Conservation (phyloP, 2,888 invertebrate species). For the Catocala fraxini region DNA sequence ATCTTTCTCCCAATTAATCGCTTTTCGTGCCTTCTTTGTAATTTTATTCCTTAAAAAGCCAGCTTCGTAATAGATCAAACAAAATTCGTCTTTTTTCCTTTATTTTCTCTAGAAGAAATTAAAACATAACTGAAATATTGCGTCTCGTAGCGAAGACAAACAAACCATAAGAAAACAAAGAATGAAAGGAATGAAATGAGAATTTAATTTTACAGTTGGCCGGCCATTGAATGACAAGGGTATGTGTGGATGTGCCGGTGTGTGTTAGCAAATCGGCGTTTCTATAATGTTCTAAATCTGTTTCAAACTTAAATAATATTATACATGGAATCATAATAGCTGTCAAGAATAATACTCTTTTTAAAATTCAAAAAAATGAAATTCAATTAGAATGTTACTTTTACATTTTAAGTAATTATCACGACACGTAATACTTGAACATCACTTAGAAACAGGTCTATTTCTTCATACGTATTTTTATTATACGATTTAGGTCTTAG, state of each 20-base stretch:
- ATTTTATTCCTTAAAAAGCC: background rate
- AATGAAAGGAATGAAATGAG: conserved; percentile 60
- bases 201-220: conserved; percentile 74
- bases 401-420: no score
- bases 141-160: conserved; percentile 27
- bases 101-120: conserved; percentile 14
- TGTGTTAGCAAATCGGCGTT: conserved; percentile 30
- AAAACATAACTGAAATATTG: conserved; percentile 23
- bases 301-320: no score
- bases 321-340: no score
- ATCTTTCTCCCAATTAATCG: no score
- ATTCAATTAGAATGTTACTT: no score
- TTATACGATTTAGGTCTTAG: no score
- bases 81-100: background rate
- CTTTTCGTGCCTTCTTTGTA: no score
- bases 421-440: no score
- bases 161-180: conserved; percentile 44
- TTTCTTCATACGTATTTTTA: no score
- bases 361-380: no score
- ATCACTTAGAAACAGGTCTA: no score
- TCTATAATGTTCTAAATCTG: conserved; percentile 20
- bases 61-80: background rate
- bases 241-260: conserved; percentile 41
- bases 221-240: conserved; percentile 65
- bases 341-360: no score